Conservation (phyloP, 2,113 vertebrate genomes). For the Steatornis caripensis region DNA sequence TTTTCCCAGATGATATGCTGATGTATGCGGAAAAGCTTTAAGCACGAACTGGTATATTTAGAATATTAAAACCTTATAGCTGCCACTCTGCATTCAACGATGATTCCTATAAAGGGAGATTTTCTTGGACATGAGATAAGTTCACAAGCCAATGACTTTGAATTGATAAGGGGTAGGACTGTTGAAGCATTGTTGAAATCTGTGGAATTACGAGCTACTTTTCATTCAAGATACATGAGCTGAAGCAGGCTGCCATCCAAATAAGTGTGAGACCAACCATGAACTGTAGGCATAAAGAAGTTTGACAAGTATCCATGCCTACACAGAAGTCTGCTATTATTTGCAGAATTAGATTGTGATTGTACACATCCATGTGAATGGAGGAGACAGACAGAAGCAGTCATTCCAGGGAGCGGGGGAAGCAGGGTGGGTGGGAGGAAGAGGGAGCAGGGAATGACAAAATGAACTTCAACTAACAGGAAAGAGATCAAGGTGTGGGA, state of each 20-base stretch:
- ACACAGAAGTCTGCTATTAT: background rate
- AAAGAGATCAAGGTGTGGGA: background rate
- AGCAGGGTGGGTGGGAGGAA: rapidly evolving
- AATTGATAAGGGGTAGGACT: background rate
- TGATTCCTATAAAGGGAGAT: background rate
- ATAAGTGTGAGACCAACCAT: background rate
- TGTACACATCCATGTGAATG: background rate
- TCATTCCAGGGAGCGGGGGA: too few relatives aligned
- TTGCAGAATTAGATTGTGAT: background rate
- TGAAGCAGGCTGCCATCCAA: background rate
- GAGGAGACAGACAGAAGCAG: background rate
- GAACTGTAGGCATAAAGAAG: background rate
- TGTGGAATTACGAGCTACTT: background rate
- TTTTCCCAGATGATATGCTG: background rate
- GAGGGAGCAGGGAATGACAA: background rate
- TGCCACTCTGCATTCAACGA: background rate
- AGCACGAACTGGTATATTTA: background rate
- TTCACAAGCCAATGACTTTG: background rate
- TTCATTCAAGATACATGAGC: background rate
- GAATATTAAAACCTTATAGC: background rate
- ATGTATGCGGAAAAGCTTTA: background rate
- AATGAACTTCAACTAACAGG: background rate
- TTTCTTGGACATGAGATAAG: background rate
- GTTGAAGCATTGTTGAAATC: background rate
- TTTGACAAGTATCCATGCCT: background rate